phyloP scores from a whole-genome alignment of 2,888 invertebrate genomes.

The Clostera curtula region DNA sequence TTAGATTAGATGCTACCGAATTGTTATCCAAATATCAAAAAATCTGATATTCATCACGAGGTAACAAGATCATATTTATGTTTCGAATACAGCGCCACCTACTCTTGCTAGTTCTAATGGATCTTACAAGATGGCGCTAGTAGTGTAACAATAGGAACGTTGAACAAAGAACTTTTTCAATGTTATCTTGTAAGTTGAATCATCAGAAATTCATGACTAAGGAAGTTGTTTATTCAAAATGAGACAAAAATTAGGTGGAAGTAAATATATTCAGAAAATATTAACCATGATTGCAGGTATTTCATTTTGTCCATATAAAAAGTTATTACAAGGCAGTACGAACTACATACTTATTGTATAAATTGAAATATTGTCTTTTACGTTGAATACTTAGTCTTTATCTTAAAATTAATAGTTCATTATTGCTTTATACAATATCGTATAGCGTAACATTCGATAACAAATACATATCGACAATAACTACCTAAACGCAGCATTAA shows the following conservation, averaged over 20 bases:
- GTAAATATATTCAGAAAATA: slow-evolving; percentile 75
- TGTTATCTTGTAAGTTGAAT: slow-evolving; percentile 22
- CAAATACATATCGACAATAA: slow-evolving; percentile 42
- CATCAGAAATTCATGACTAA: slow-evolving; percentile 14
- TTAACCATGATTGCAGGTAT: slow-evolving; percentile 54
- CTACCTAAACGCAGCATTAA: slow-evolving; percentile 51
- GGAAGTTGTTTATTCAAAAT: slow-evolving; percentile 29
- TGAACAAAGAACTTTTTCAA: slow-evolving; percentile 22
- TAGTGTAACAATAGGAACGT: slow-evolving; percentile 1
- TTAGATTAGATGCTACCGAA: too few relatives aligned
- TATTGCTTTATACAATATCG: slow-evolving; percentile 72
- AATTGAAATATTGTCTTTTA: slow-evolving; percentile 54
- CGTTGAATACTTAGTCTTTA: slow-evolving; percentile 53
- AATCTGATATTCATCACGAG: too few relatives aligned
- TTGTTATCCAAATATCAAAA: too few relatives aligned
- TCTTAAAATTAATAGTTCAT: slow-evolving; percentile 57
- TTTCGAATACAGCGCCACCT: slow-evolving; percentile 11
- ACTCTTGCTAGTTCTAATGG: slow-evolving; percentile 1
- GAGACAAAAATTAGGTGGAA: slow-evolving; percentile 52
- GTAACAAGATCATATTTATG: not conserved
- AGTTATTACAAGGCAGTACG: slow-evolving; percentile 47
- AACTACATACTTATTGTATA: slow-evolving; percentile 42
- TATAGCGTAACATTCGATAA: slow-evolving; percentile 64
- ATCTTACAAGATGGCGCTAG: slow-evolving; percentile 21
- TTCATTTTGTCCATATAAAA: slow-evolving; percentile 63